Conservation (phyloP, 2,113 vertebrate genomes). For the Oryzias melastigma region DNA sequence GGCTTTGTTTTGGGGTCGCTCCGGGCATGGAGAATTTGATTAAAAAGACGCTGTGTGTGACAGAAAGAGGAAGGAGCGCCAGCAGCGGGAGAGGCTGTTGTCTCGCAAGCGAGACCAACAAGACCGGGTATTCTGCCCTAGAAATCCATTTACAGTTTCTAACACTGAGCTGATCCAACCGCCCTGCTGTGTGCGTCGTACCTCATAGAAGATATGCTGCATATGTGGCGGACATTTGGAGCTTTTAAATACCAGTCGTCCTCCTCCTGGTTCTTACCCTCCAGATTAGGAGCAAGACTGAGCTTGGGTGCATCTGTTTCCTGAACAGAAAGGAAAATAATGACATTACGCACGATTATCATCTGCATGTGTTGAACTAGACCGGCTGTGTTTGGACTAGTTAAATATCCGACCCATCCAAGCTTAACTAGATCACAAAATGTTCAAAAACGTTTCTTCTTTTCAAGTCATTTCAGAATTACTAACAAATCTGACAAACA, state of each 20-base stretch:
- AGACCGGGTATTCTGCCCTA: conserved; percentile 60
- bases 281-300: conserved; percentile 30
- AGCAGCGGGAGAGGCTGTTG: conserved; percentile 46
- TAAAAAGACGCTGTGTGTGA: conserved; percentile 5
- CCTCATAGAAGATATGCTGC: conserved; percentile 9
- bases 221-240: conserved; percentile 27
- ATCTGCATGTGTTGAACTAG: neutral
- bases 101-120: conserved; percentile 44
- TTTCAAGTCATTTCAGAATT: too few relatives aligned
- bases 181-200: conserved; percentile 29
- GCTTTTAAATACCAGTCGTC: conserved; percentile 30
- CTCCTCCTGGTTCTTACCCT: conserved; percentile 34
- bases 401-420: conserved; percentile 1
- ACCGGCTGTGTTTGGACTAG: neutral
- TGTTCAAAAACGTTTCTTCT: too few relatives aligned
- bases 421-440: too few relatives aligned
- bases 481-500: too few relatives aligned
- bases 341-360: neutral
- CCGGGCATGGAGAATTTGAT: conserved; percentile 11
- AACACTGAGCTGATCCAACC: conserved; percentile 40
- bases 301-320: conserved; percentile 28
- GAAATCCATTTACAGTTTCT: conserved; percentile 48
- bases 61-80: conserved; percentile 9
- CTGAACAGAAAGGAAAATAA: conserved; percentile 22
- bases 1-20: neutral